These are phyloP conservation scores for Candoia aspera DNA, from an alignment of 2,113 vertebrate species.

Conservation along the genomic window DNA sequence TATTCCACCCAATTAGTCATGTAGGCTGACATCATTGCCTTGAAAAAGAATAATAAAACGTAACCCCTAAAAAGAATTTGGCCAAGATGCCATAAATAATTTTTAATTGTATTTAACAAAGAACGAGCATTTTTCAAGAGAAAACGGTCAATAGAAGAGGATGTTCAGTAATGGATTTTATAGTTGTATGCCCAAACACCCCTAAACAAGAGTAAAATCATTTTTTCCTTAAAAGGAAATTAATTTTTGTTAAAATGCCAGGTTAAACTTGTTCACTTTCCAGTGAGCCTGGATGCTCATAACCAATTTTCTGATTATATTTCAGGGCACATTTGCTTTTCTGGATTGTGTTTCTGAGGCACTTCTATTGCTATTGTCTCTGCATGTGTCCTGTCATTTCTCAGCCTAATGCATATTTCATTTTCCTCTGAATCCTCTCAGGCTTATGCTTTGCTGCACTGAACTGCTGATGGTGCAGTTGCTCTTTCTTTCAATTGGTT, in stretches of 20 bases:
- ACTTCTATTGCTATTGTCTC: conserved; percentile 57
- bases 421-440: conserved; percentile 56
- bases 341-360: conserved; percentile 53
- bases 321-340: conserved; percentile 48
- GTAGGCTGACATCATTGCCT: conserved; percentile 19
- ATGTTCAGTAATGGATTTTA: neutral
- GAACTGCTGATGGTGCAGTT: conserved; percentile 48
- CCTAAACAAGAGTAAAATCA: neutral
- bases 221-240: neutral
- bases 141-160: neutral
- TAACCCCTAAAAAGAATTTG: neutral
- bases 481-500: conserved; percentile 38
- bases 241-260: neutral
- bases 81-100: neutral
- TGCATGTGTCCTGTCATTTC: conserved; percentile 42
- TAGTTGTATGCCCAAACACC: neutral
- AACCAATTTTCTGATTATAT: conserved; percentile 43
- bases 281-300: conserved; percentile 23
- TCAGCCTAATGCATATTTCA: conserved; percentile 55
- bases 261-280: conserved; percentile 36
- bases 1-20: conserved; percentile 32
- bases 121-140: neutral
- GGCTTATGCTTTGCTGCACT: conserved; percentile 59
- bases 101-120: neutral
- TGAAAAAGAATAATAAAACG: conserved; percentile 35